phyloP scores from a whole-genome alignment of 2,888 invertebrate species.

The Homarus gammarus region DNA sequence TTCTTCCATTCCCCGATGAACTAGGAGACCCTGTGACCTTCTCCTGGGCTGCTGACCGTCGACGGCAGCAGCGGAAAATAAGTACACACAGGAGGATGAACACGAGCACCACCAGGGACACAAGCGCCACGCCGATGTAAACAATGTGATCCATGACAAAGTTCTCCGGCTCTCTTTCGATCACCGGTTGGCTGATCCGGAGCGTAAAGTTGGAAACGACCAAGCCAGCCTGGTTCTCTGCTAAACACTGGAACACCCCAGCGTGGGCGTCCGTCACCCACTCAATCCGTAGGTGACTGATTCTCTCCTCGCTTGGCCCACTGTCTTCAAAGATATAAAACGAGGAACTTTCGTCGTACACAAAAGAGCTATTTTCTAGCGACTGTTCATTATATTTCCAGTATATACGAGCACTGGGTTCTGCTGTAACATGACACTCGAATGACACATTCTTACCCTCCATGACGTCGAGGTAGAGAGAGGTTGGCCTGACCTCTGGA shows the following conservation, averaged over 20 bases:
- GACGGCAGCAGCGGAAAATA: conserved; percentile 64
- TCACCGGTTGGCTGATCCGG: conserved; percentile 77
- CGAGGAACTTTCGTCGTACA: conserved; percentile 63
- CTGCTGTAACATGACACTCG: conserved; percentile 88
- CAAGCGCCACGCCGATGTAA: conserved; percentile 71
- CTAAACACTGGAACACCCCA: conserved; percentile 91
- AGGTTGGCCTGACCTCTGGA: conserved; percentile 82
- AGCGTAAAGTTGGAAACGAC: conserved; percentile 90
- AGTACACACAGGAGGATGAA: conserved; percentile 71
- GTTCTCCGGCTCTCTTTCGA: conserved; percentile 36
- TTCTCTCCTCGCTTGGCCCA: conserved; percentile 80
- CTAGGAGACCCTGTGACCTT: conserved; percentile 49
- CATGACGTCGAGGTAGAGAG: conserved; percentile 86
- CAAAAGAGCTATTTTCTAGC: conserved; percentile 68
- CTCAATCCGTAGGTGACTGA: conserved; percentile 89
- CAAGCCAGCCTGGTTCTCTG: conserved; percentile 91
- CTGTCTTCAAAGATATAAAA: conserved; percentile 64
- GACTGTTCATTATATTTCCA: conserved; percentile 74
- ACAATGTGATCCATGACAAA: conserved; percentile 63
- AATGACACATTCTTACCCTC: conserved; percentile 92
- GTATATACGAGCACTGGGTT: conserved; percentile 88
- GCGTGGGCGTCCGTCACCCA: conserved; percentile 89
- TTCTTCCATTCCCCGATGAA: conserved; percentile 59
- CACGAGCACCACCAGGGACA: conserved; percentile 64
- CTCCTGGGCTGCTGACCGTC: conserved; percentile 46